Conservation (phyloP, 1,140 invertebrate species). For the Whitmania pigra region DNA sequence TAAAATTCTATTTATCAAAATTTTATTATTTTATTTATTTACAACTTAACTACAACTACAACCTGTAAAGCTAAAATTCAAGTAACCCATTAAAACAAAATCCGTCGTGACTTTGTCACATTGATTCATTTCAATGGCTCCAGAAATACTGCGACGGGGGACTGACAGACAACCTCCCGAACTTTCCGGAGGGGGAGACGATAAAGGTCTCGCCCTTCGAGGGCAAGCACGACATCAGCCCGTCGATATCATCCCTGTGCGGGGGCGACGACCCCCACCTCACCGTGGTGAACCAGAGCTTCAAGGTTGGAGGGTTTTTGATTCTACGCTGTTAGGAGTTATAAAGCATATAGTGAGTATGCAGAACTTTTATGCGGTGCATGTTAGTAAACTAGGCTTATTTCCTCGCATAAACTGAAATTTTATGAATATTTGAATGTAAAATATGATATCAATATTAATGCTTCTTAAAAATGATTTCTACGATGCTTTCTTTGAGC, state of each 20-base stretch:
- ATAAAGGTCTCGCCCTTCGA: constrained; percentile 41
- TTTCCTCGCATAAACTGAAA: too few relatives aligned
- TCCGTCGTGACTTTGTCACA: background rate
- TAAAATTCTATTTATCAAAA: too few relatives aligned
- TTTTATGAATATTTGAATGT: too few relatives aligned
- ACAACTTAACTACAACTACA: background rate
- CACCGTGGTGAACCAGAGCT: constrained; percentile 30
- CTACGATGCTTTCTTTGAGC: too few relatives aligned
- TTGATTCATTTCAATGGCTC: constrained; percentile 23
- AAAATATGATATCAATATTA: too few relatives aligned
- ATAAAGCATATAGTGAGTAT: background rate
- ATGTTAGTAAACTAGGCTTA: background rate
- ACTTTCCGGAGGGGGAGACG: constrained; percentile 38
- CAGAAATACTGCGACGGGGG: constrained; percentile 43
- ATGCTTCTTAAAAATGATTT: too few relatives aligned
- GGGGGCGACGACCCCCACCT: constrained; percentile 26
- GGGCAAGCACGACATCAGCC: constrained; percentile 26
- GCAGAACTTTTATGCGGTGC: too few relatives aligned
- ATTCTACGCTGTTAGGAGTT: too few relatives aligned
- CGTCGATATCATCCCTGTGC: constrained; percentile 26
- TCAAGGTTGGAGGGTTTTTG: constrained; percentile 15
- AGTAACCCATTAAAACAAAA: background rate
- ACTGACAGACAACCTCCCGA: constrained; percentile 40
- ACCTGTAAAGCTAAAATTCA: background rate
- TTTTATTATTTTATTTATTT: too few relatives aligned